phyloP scores from a whole-genome alignment of 2,113 vertebrate genomes.

The Donacobius atricapilla region DNA sequence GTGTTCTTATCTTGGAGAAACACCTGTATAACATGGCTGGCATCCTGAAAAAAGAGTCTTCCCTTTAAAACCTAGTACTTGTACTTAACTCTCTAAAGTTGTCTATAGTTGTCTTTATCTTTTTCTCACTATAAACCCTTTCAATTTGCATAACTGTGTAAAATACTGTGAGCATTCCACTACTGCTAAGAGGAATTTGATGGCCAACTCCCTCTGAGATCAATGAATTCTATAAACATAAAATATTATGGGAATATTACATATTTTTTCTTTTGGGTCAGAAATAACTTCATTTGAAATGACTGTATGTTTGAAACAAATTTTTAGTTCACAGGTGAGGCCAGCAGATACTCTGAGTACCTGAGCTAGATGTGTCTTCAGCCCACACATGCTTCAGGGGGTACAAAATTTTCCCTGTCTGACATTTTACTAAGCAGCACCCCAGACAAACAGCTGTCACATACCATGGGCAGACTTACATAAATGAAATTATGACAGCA shows the following conservation, averaged over 20 bases:
- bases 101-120: background rate
- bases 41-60: background rate
- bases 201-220: background rate
- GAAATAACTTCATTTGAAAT: background rate
- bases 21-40: background rate
- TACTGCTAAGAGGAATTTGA: background rate
- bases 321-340: background rate
- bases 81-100: background rate
- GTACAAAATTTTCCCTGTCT: fast-evolving
- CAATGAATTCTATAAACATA: background rate
- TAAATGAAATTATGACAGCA: background rate
- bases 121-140: background rate
- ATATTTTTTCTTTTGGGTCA: background rate
- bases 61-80: background rate
- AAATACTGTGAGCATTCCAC: background rate
- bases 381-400: background rate
- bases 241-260: fast-evolving
- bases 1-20: background rate
- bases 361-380: background rate
- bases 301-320: background rate
- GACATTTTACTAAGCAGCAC: background rate
- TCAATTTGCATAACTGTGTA: background rate
- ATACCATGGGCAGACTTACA: background rate
- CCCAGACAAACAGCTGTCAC: background rate
- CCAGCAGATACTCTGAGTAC: background rate